These are phyloP conservation scores for Leptopilina boulardi DNA, from an alignment of 1,140 invertebrate species.

Conservation along the genomic window DNA sequence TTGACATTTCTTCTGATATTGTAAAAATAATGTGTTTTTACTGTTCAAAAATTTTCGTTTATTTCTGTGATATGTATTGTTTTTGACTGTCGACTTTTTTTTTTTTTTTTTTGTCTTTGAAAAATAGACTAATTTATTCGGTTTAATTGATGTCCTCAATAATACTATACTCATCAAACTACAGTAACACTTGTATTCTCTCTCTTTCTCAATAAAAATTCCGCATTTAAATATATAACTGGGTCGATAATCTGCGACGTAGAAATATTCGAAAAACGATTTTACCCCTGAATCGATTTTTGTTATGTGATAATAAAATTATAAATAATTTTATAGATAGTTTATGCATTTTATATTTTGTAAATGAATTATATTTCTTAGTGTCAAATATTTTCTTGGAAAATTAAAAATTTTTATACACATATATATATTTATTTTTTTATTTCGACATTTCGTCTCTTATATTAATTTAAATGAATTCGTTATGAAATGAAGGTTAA, in stretches of 20 bases:
- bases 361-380: no score
- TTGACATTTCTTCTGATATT: background rate
- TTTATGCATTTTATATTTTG: no score
- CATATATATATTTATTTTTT: no score
- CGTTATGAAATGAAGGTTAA: no score
- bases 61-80: no score
- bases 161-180: background rate
- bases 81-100: background rate
- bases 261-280: slow-evolving; percentile 2
- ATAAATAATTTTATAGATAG: no score
- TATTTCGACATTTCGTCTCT: no score
- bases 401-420: no score
- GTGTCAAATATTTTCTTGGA: no score
- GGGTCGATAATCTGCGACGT: slow-evolving; percentile 20
- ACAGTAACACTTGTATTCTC: slow-evolving; percentile 5
- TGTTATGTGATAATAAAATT: background rate
- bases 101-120: background rate
- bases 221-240: background rate
- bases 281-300: slow-evolving; percentile 9
- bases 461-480: no score
- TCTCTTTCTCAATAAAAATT: background rate
- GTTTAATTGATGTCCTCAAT: background rate
- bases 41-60: background rate
- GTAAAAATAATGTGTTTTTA: background rate
- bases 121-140: background rate